Conservation (phyloP, 2,888 invertebrate genomes). For the Hydrotaea cyrtoneurina region DNA sequence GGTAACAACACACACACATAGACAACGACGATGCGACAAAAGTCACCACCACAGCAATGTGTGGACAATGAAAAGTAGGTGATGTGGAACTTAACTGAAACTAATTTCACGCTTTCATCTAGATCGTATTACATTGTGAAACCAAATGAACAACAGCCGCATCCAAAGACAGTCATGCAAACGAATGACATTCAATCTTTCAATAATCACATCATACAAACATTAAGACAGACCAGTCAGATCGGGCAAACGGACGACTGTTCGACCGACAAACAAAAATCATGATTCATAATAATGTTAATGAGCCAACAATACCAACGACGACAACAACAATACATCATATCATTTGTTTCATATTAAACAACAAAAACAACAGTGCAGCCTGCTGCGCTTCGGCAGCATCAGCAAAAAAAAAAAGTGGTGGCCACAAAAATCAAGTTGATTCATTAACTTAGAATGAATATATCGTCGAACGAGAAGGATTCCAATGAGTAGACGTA, state of each 20-base stretch:
- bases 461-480: neutral
- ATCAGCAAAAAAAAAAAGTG: neutral
- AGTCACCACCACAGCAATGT: neutral
- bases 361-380: neutral
- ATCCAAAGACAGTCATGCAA: neutral
- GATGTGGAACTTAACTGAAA: conserved; percentile 22
- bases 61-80: conserved; percentile 1
- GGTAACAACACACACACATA: no score
- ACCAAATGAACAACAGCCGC: conserved; percentile 9
- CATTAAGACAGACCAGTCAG: neutral
- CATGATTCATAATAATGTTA: conserved; percentile 40
- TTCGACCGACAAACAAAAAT: neutral
- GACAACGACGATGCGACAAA: neutral
- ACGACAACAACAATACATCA: conserved; percentile 24
- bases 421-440: conserved; percentile 8
- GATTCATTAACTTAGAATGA: conserved; percentile 37
- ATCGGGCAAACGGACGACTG: neutral
- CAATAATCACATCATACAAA: conserved; percentile 10
- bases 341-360: conserved; percentile 30
- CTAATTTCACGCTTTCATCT: conserved; percentile 32
- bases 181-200: conserved; percentile 26
- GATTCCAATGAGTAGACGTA: neutral
- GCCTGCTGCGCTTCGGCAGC: neutral
- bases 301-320: conserved; percentile 29
- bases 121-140: conserved; percentile 26